Conservation (phyloP, 2,113 vertebrate genomes). For the Lagopus muta region DNA sequence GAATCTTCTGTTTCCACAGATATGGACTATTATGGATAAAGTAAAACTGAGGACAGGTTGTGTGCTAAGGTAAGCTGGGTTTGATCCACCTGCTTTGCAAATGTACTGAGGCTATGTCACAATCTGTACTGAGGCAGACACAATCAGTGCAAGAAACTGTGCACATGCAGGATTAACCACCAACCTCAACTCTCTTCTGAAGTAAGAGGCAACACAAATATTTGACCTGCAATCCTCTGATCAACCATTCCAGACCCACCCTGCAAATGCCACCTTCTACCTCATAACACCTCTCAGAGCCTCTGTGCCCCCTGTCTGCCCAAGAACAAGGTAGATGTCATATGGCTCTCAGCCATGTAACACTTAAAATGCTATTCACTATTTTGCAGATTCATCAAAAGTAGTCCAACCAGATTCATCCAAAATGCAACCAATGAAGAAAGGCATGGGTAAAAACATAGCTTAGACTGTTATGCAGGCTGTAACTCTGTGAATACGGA, state of each 20-base stretch:
- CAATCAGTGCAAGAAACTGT: too few species aligned
- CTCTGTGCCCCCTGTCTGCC: rapidly evolving
- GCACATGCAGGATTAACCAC: rapidly evolving
- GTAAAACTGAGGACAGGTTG: not conserved
- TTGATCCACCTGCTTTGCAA: not conserved
- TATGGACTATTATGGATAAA: not conserved
- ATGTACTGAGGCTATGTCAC: not conserved
- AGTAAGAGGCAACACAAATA: rapidly evolving
- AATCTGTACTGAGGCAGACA: too few species aligned
- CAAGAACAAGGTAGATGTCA: not conserved
- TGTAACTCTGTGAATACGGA: not conserved
- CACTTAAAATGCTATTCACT: not conserved
- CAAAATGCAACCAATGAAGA: not conserved
- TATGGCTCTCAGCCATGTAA: not conserved
- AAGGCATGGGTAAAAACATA: not conserved
- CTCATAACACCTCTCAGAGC: not conserved
- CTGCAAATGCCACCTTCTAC: not conserved
- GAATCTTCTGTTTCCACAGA: not conserved
- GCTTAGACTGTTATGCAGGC: not conserved
- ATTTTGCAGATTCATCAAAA: not conserved
- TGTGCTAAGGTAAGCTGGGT: not conserved
- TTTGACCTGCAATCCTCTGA: not conserved
- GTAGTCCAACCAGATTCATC: not conserved
- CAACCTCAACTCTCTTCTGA: not conserved
- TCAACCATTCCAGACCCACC: not conserved